Percentiles rank a stretch among this genome's conserved stretches.
phyloP scores from a whole-genome alignment of 2,797 vertebrate species.

The Sylvia borin region DNA sequence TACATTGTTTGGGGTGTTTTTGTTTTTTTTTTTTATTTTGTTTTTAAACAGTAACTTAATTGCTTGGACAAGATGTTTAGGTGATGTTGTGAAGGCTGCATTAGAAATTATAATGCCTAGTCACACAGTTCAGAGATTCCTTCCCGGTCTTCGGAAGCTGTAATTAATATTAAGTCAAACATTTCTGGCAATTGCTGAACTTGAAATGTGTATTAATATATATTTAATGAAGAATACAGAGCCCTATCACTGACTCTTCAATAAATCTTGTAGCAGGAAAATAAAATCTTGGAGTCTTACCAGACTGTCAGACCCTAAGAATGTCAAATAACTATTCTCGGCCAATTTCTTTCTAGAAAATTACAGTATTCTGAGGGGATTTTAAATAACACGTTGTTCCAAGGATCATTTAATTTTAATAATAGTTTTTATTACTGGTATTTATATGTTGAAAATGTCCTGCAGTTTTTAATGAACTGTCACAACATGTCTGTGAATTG shows the following conservation, averaged over 20 bases:
- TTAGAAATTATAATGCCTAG: neutral
- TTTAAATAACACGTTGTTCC: neutral
- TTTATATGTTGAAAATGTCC: neutral
- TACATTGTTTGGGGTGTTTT: neutral
- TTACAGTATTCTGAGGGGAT: neutral
- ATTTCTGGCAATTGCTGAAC: neutral
- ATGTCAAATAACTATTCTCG: neutral
- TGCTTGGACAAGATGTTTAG: neutral
- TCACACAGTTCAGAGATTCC: neutral
- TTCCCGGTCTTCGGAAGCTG: neutral
- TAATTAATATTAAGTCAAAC: neutral
- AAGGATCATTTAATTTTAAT: constrained; percentile 25
- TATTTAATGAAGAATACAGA: neutral
- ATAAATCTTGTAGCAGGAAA: constrained; percentile 11
- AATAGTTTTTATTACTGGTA: neutral
- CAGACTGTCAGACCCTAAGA: neutral
- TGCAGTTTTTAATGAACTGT: neutral
- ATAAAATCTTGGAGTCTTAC: constrained; percentile 17
- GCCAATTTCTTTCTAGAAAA: constrained; percentile 10
- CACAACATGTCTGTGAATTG: neutral
- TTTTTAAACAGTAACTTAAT: neutral
- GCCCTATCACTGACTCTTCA: neutral
- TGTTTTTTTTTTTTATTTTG: neutral
- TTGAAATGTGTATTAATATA: neutral
- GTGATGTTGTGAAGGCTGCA: neutral